Conservation (phyloP, 2,888 invertebrate species). For the Drosophila multiciliata region DNA sequence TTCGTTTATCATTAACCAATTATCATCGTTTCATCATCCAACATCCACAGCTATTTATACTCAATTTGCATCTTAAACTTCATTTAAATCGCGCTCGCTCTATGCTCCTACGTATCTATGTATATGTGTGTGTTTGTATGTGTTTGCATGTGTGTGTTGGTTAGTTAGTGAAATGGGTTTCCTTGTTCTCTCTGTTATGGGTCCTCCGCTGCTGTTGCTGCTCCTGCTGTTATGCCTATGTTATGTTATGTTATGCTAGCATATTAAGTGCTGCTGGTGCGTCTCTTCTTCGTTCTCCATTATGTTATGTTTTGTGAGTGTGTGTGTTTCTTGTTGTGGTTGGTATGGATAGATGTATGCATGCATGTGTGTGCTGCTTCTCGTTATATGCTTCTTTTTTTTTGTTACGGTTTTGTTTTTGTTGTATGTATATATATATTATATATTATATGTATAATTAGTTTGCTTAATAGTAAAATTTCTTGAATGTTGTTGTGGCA, state of each 20-base stretch:
- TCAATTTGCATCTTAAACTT: constrained; percentile 27
- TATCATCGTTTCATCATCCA: constrained; percentile 20
- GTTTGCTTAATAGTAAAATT: constrained; percentile 78
- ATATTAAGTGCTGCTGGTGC: constrained; percentile 37
- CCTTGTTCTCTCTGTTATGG: constrained; percentile 31
- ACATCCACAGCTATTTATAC: constrained; percentile 31
- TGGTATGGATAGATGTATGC: constrained; percentile 23
- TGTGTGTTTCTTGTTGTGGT: constrained; percentile 12
- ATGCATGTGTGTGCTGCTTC: constrained; percentile 46
- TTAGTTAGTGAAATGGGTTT: constrained; percentile 34
- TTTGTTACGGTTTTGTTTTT: constrained; percentile 20
- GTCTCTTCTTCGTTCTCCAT: constrained; percentile 36
- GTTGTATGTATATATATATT: constrained; percentile 75
- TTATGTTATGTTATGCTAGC: constrained; percentile 44
- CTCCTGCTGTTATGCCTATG: constrained; percentile 43
- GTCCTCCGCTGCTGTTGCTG: constrained; percentile 13
- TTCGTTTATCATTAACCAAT: constrained; percentile 20
- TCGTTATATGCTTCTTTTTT: constrained; percentile 54
- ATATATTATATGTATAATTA: constrained; percentile 80
- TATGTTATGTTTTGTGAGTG: constrained; percentile 23
- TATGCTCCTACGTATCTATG: constrained; percentile 41
- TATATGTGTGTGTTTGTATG: constrained; percentile 14
- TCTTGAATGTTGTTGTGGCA: constrained; percentile 81
- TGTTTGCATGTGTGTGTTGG: constrained; percentile 21
- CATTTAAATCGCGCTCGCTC: constrained; percentile 42